Base-by-base conservation (phyloP, 2,888 invertebrate species). In the Dorcus hopei region DNA sequence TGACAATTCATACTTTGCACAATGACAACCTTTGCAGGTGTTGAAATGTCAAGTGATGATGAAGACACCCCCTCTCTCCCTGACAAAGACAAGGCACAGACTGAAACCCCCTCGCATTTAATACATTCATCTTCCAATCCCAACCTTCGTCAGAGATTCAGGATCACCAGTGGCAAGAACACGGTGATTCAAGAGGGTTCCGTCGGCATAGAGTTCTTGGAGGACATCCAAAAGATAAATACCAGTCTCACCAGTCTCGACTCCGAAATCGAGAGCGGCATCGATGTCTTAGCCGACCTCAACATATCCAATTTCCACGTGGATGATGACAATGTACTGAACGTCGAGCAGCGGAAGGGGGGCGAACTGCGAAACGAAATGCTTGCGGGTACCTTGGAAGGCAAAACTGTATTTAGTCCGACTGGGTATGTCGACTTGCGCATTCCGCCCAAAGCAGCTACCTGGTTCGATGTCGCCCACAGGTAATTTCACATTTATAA, bases 41-140 rank as follows among this genome's bases (percentile, higher is more conserved):
- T 78, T 59, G 70, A 80, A 74, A 73, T 83, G 83, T 75, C 79
- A 0, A 81, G 80, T 61, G 75, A 79, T 52, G 77, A 78, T 40
- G 80, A 79, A 4, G 69, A 62, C 33, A 75, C 75, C 0, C 71
- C 77, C 1, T 75, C 77, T 2, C 51, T 68, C 2, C 64, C 66
- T 39, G 72, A 74, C 43, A 72, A 71, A 62, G 72, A 74, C 49
- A 73, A 73, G 62, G 47, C 11, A 39, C 43, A 53, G 11, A 48
- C 42, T 19, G 45, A 45, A 64, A 64, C 48, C 43, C 48, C 6
- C 59, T 61, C 51, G 14, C 56, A 33, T 56, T 62, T 9, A 42
- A 54, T 3, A 41, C 61, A 38, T 48, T 49, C 48, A 16, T 23
- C 55, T 14, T 38, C 56, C 19, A 52, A 54, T 7, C 49, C 53